Base-by-base conservation (phyloP, 2,797 vertebrate species). In the Echeneis naucrates region DNA sequence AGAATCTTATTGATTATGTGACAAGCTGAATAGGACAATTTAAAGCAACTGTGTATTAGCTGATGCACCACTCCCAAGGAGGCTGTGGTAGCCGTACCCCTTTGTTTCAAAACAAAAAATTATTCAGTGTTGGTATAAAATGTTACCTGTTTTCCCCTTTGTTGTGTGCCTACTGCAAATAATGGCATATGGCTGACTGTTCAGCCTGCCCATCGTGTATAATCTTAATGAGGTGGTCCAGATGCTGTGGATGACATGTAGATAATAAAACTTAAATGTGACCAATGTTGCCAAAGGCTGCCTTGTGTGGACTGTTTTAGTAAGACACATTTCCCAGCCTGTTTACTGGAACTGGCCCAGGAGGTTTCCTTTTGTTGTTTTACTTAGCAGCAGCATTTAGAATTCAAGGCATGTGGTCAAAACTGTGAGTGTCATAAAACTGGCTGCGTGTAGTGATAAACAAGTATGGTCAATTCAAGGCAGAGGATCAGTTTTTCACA, bases 331-430 rank as follows among this genome's bases (percentile, higher is more conserved):
- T 75, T 52, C 47, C 53, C 10, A 17, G 68, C 65, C 63, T 75
- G 37, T 73, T 76, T 52, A 50, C 21, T 12, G 54, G 35, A 26
- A 47, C 64, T 24, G 32, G 27, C 44, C 50, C 35, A 30, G 40
- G 45, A 54, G 32, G 30, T 71, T 74, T 26, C 33, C 35, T 57
- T 66, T 79, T 72, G 47, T 75, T 81, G 53, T 66, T 74, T 82
- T 57, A 80, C 48, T 68, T 42, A 38, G 48, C 59, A 45, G 33
- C 24, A 68, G 13, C 48, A 10, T 65, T 80, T 30, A 58, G 55
- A 54, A 54, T 61, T 76, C 48, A 21, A 64, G 35, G 76, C 63
- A 76, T 71, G 60, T 6, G 38, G 47, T 68, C 66, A 26, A 24
- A 35, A 40, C 48, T 38, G 24, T 17, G 23, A 26, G 21, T 51